These are phyloP conservation scores for Tinea pellionella DNA, from an alignment of 2,888 invertebrate species.

Conservation along the genomic window DNA sequence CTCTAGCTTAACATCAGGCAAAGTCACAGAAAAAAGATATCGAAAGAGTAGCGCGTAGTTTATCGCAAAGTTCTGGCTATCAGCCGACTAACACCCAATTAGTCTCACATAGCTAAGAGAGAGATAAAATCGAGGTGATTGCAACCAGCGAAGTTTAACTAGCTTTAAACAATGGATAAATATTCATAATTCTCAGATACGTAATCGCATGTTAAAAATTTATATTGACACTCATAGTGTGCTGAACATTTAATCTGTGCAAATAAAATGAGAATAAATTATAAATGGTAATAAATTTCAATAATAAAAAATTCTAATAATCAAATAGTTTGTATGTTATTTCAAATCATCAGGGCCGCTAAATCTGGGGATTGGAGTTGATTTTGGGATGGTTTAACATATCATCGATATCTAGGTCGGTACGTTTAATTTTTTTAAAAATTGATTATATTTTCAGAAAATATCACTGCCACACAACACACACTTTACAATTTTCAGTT, in stretches of 20 bases:
- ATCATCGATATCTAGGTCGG: too few species aligned
- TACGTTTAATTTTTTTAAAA: too few species aligned
- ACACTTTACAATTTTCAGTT: too few species aligned
- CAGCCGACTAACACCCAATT: not conserved
- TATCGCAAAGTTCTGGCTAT: not conserved
- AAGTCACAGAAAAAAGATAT: too few species aligned
- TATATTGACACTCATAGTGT: not conserved
- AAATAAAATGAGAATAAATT: not conserved
- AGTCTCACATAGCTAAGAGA: constrained; percentile 3
- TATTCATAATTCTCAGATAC: not conserved
- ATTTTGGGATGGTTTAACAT: too few species aligned
- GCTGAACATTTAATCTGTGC: not conserved
- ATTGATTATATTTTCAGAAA: too few species aligned
- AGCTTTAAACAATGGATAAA: constrained; percentile 8
- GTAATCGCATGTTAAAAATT: not conserved
- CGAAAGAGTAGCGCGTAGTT: not conserved
- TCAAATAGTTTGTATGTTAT: too few species aligned
- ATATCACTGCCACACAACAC: too few species aligned
- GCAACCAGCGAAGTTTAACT: not conserved
- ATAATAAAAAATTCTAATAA: too few species aligned
- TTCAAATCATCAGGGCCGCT: too few species aligned
- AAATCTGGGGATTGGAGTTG: too few species aligned
- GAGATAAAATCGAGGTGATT: constrained; percentile 9
- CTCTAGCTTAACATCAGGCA: too few species aligned
- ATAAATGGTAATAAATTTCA: not conserved